Base-by-base conservation (phyloP, 2,888 invertebrate genomes). In the Drosophila paramelanica region DNA sequence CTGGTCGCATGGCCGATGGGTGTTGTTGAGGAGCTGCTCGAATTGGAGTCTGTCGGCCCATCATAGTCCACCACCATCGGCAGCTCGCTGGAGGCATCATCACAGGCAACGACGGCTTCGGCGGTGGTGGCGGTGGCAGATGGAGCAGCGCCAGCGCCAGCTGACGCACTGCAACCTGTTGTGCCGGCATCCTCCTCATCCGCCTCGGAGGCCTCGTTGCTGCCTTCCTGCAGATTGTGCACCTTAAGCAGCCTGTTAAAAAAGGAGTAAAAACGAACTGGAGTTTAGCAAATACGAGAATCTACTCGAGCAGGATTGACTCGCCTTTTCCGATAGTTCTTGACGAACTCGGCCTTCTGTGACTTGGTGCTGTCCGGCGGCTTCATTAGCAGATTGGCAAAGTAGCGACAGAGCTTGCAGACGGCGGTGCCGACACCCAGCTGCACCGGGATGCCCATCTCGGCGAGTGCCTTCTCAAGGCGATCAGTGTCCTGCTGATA, bases 381-480 rank as follows among this genome's bases (percentile, higher is more conserved):
- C 67, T 96, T 95, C 81, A 95, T 93, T 65, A 96, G 93, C 55
- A 96, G 91, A 68, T 95, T 94, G 79, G 95, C 95, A 92, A 96
- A 97, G 91, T 96, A 95, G 62, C 96, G 95, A 86, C 97, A 97
- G 25, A 96, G 92, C 92, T 97, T 97, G 92, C 97, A 97, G 45
- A 97, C 95, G 53, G 96, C 96, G 0, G 96, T 95, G 67, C 95
- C 95, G 80, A 95, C 90, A 1, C 93, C 91, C 83, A 97, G 93
- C 81, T 93, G 93, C 13, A 96, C 95, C 0, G 96, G 96, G 53
- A 97, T 93, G 2, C 95, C 94, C 75, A 95, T 95, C 39, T 93
- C 93, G 11, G 92, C 90, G 11, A 97, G 93, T 4, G 93, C 90
- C 55, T 94, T 93, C 89, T 94, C 94, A 81, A 95, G 67, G 0